These are phyloP conservation scores for Catocala sponsa DNA, from an alignment of 2,888 invertebrate genomes.

Conservation along the genomic window DNA sequence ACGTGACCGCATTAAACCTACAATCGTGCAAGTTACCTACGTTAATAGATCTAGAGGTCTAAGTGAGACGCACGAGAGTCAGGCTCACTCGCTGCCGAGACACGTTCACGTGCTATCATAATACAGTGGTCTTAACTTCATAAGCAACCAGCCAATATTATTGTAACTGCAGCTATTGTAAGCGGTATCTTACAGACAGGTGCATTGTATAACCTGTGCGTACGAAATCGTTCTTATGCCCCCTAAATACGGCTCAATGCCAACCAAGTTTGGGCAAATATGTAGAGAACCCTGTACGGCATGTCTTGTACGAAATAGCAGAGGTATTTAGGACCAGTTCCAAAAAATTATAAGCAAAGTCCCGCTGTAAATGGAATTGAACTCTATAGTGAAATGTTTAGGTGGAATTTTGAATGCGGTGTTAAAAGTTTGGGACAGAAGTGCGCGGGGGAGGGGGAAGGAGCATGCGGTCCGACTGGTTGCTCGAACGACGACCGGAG, in stretches of 20 bases:
- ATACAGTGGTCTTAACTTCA: slow-evolving; percentile 54
- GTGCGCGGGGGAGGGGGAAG: slow-evolving; percentile 63
- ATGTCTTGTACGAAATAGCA: slow-evolving; percentile 80
- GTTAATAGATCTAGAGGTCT: too few species aligned
- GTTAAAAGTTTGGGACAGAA: slow-evolving; percentile 71
- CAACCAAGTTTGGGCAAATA: slow-evolving; percentile 69
- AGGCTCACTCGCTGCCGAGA: too few species aligned
- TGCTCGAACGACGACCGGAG: slow-evolving; percentile 86
- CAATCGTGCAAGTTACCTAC: too few species aligned
- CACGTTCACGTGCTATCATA: slow-evolving; percentile 59
- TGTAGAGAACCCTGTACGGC: slow-evolving; percentile 81
- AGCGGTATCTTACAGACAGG: slow-evolving; percentile 72
- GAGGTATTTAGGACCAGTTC: slow-evolving; percentile 52
- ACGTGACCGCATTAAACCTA: too few species aligned
- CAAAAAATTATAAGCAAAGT: slow-evolving; percentile 54
- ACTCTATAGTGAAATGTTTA: slow-evolving; percentile 45
- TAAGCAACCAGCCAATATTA: slow-evolving; percentile 59
- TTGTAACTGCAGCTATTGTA: slow-evolving; percentile 65
- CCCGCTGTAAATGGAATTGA: slow-evolving; percentile 34
- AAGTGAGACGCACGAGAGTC: too few species aligned
- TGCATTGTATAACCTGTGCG: slow-evolving; percentile 63
- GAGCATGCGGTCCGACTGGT: slow-evolving; percentile 84
- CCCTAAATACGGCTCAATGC: slow-evolving; percentile 66
- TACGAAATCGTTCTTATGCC: slow-evolving; percentile 63
- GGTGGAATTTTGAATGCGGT: slow-evolving; percentile 55